Base-by-base conservation (phyloP, 2,113 vertebrate species). In the Panurus biarmicus region DNA sequence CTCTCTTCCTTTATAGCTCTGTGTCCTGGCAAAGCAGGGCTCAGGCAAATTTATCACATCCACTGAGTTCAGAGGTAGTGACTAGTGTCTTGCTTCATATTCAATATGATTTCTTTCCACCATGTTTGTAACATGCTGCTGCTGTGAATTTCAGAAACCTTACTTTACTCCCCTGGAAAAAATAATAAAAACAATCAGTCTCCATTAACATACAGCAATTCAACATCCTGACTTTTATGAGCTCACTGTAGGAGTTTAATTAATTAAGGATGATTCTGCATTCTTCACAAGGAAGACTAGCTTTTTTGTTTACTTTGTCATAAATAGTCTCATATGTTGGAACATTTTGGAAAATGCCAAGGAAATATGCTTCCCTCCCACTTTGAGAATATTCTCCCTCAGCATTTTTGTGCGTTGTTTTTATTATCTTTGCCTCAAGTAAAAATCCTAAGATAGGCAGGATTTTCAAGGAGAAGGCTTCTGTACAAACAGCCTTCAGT, bases 231-330 rank as follows among this genome's bases (percentile, higher is more conserved):
- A 90, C 35, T 61, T 76, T 97, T 94, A 97, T 95, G 94, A 96
- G 75, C 56, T 78, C 76, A 70, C 51, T 58, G 95, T 76, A 95
- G 96, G 97, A 97, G 95, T 95, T 87, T 69, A 85, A 89, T 82
- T 84, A 72, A 94, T 93, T 75, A 97, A 85, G 90, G 97, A 96
- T 97, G 96, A 97, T 91, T 91, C 74, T 94, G 96, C 96, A 94
- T 80, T 96, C 95, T 96, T 61, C 61, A 33, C 56, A 48, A 77
- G 45, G 93, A 91, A 78, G 89, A 95, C 90, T 91, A 89, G 45
- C 72, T 96, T 76, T 91, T 91, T 72, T 96, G 90, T 96, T 97
- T 97, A 93, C 67, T 81, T 94, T 95, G 74, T 85, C 87, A 87
- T 89, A 89, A 91, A 94, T 56, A 93, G 36, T 77, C 79, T 90